Base-by-base conservation (phyloP, 2,797 vertebrate species). In the Hemitrygon akajei region DNA sequence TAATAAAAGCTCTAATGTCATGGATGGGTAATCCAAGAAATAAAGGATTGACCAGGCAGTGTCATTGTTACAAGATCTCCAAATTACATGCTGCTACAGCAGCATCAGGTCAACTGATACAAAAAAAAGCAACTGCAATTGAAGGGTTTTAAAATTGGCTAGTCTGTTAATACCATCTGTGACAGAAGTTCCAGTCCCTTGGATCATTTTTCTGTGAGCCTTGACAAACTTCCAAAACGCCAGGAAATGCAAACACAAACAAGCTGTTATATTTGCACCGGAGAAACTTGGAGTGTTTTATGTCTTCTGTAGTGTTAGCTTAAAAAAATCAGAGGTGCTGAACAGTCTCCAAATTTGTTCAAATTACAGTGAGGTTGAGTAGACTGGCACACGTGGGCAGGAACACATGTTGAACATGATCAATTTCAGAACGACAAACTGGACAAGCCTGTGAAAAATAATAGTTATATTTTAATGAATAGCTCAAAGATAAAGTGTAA, bases 301-400 rank as follows among this genome's bases (percentile, higher is more conserved):
- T 56, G 16, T 75, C 91, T 58, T 73, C 69, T 93, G 69, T n/a
- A n/a, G 22, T 58, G 27, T 76, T 27, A 56, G 66, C 34, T 91
- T 40, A 20, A 30, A 87, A 30, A 87, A 30, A 27, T 71, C 94
- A n/a, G 95, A 95, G 95, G 96, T 95, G 94, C 56, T 95, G 91
- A 73, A 37, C 95, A 0, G 95, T 86, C 20, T 25, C 22, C 71
- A 3, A 27, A 1, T 0, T 0, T 4, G 94, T 94, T 96, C 94
- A 97, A 94, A 96, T 96, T 93, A 98, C 95, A 82, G 98, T 97
- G 94, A 99, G 97, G 95, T 97, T 99, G 94, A 99, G 97, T 14
- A 99, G 97, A 95, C 98, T 99, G 96, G 98, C 98, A 96, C 99
- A 98, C 63, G 98, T 99, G 94, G 99, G 99, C 95, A 99, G 96